Evolutionary conservation across 2,888 invertebrate species (phyloP).

Genomic region (Xanthostigma xanthostigma): DNA sequence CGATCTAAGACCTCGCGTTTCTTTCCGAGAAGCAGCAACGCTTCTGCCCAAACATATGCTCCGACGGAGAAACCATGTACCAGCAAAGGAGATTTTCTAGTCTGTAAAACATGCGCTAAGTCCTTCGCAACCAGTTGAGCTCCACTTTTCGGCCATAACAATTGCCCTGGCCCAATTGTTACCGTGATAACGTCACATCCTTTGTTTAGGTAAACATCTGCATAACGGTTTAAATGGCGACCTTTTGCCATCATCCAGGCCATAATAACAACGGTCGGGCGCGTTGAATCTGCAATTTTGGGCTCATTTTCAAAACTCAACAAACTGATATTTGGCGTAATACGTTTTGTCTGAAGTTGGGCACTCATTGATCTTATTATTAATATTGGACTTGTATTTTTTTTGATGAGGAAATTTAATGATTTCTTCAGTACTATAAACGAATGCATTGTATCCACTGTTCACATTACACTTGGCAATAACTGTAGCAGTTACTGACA

Average conservation of each 20-base stretch:
- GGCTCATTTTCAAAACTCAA: too few relatives aligned
- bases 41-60: slow-evolving; percentile 41
- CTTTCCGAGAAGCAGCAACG: slow-evolving; percentile 28
- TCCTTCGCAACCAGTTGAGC: slow-evolving; percentile 32
- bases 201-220: slow-evolving; percentile 35
- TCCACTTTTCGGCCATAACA: slow-evolving; percentile 36
- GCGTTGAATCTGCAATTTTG: too few relatives aligned
- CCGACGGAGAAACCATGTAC: slow-evolving; percentile 45
- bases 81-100: slow-evolving; percentile 24
- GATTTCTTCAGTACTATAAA: too few relatives aligned
- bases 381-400: too few relatives aligned
- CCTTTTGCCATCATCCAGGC: slow-evolving; percentile 39
- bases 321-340: too few relatives aligned
- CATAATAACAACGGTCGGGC: slow-evolving; percentile 27
- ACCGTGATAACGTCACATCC: slow-evolving; percentile 40
- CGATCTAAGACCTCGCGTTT: slow-evolving; percentile 24
- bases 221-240: slow-evolving; percentile 36
- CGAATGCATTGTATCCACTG: too few relatives aligned
- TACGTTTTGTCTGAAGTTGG: too few relatives aligned
- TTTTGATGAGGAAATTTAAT: too few relatives aligned
- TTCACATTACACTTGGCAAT: too few relatives aligned
- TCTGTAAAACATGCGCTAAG: slow-evolving; percentile 30
- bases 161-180: slow-evolving; percentile 33
- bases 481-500: too few relatives aligned
- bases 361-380: too few relatives aligned